Evolutionary conservation across 2,113 vertebrate genomes (phyloP).

Genomic region (Callionymus lyra): DNA sequence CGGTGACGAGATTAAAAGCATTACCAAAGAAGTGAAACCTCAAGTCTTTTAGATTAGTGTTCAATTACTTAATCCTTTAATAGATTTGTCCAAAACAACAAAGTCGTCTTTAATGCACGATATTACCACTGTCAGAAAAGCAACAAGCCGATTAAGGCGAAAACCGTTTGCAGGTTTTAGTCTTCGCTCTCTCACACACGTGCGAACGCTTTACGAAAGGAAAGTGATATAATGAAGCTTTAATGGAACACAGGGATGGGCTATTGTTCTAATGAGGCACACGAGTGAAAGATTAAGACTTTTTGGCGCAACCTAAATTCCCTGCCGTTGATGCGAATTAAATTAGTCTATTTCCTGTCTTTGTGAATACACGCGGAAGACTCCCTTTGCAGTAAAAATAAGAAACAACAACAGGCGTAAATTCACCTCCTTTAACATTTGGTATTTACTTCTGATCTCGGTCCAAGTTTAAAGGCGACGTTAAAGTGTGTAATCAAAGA

Average conservation of each 20-base stretch:
- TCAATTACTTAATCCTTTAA: slow-evolving; percentile 68
- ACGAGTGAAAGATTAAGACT: slow-evolving; percentile 28
- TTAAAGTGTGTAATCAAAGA: slow-evolving; percentile 98
- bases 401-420: slow-evolving; percentile 71
- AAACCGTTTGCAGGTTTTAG: slow-evolving; percentile 20
- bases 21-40: slow-evolving; percentile 61
- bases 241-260: slow-evolving; percentile 26
- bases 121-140: slow-evolving; percentile 36
- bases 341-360: no score
- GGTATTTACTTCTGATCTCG: slow-evolving; percentile 93
- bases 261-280: slow-evolving; percentile 26
- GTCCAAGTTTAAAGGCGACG: slow-evolving; percentile 98
- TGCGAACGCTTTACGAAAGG: slow-evolving; percentile 15
- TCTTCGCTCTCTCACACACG: slow-evolving; percentile 6
- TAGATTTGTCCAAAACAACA: slow-evolving; percentile 59
- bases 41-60: slow-evolving; percentile 61
- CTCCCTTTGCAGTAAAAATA: slow-evolving; percentile 20
- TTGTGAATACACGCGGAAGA: slow-evolving; percentile 33
- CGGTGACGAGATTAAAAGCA: slow-evolving; percentile 62
- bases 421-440: slow-evolving; percentile 87
- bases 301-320: slow-evolving; percentile 20
- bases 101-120: slow-evolving; percentile 39
- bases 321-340: slow-evolving; percentile 21
- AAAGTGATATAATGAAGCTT: slow-evolving; percentile 23
- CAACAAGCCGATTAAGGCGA: slow-evolving; percentile 42